Base-by-base conservation (phyloP, 2,888 invertebrate genomes). In the Epicampocera succincta region DNA sequence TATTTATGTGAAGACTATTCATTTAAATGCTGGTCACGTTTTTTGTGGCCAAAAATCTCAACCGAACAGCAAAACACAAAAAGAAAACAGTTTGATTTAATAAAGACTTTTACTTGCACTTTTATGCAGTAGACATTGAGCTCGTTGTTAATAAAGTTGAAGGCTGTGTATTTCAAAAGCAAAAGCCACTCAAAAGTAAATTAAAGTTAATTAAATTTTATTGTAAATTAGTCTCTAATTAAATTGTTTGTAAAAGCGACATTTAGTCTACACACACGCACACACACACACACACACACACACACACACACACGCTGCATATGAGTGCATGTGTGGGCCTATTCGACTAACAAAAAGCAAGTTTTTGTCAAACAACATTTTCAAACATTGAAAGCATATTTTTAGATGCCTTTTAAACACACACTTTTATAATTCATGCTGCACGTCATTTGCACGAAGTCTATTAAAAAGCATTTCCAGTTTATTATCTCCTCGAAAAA, bases 201-300 rank as follows among this genome's bases (percentile, higher is more conserved):
- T 83, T 80, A 78, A 84, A 84, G 77, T 84, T 76, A 85, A 85
- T 85, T 85, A 85, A 85, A 84, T 85, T 84, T 84, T 79, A 58
- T 80, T 73, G 61, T 80, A 84, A 85, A 84, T 84, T 84, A 83
- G 78, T 77, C 52, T 78, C 81, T 85, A 84, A 85, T 84, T 83
- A 84, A 85, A 85, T 85, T 84, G 84, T 85, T 85, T 84, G 83
- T 50, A 66, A 83, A 81, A 81, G 75, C 66, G 71, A 77, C 65
- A 76, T 80, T 75, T 76, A 78, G 33, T 66, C 2, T 48, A 29
- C 15, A 17, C 48, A 3, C 19, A 1, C 44, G 5, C 33, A 2
- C 9, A 8, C 17, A 12, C 9, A n/a, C n/a, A n/a, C n/a, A n/a
- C n/a, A n/a, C n/a, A n/a, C n/a, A 29, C 15, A 17, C 48, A 3